phyloP scores from a whole-genome alignment of 1,140 invertebrate genomes.

The Sarcophaga bullata region DNA sequence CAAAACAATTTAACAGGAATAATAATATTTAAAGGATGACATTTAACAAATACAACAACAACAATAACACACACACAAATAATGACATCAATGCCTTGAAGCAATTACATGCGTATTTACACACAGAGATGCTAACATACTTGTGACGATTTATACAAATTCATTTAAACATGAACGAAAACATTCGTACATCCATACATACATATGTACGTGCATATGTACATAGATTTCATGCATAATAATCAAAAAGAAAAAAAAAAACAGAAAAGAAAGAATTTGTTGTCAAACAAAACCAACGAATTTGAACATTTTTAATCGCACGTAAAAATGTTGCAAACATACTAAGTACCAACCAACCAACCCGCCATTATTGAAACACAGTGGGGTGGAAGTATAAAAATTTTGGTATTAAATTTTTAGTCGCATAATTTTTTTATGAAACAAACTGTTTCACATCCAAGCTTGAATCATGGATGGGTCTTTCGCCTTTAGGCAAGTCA shows the following conservation, averaged over 20 bases:
- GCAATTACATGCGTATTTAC: conserved; percentile 18
- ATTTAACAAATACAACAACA: background rate
- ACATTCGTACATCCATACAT: background rate
- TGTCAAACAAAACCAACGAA: too few relatives aligned
- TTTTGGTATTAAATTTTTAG: too few relatives aligned
- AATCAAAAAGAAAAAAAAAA: conserved; percentile 3
- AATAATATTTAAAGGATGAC: conserved; percentile 10
- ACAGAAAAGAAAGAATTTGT: background rate
- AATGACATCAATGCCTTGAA: background rate
- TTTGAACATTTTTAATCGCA: too few relatives aligned
- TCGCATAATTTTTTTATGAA: too few relatives aligned
- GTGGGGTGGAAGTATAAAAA: background rate
- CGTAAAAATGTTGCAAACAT: conserved; percentile 2
- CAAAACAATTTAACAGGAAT: conserved; percentile 9
- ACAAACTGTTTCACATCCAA: too few relatives aligned
- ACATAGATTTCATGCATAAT: conserved; percentile 22
- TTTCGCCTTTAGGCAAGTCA: too few relatives aligned
- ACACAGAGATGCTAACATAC: conserved; percentile 13
- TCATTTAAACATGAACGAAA: background rate
- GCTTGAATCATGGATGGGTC: too few relatives aligned
- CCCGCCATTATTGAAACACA: background rate
- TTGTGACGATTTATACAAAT: conserved; percentile 9
- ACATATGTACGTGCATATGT: background rate
- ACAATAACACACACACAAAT: too few relatives aligned
- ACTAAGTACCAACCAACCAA: background rate